Conservation (phyloP, 2,113 vertebrate species). For the Urocitellus parryii region DNA sequence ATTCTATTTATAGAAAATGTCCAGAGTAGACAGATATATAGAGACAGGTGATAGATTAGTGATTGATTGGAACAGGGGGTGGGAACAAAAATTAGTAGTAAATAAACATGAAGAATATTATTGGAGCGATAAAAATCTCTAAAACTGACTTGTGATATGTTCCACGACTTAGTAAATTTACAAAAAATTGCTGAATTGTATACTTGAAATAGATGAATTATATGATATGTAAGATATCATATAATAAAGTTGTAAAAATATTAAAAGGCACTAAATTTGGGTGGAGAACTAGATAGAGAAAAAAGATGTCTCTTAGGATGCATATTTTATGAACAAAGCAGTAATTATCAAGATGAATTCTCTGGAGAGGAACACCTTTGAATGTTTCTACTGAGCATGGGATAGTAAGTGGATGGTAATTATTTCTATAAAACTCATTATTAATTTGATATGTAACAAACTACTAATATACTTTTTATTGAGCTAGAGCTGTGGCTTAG, state of each 20-base stretch:
- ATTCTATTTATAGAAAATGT: constrained; percentile 38
- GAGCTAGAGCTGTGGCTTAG: too few relatives aligned
- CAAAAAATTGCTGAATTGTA: background rate
- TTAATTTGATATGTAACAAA: constrained; percentile 43
- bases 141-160: constrained; percentile 36
- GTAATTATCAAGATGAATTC: constrained; percentile 29
- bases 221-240: background rate
- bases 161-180: background rate
- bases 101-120: background rate
- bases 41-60: background rate
- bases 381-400: constrained; percentile 17
- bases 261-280: constrained; percentile 46
- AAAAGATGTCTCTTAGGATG: constrained; percentile 13
- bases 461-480: constrained; percentile 37
- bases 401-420: constrained; percentile 21
- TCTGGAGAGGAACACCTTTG: background rate
- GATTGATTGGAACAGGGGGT: background rate
- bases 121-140: background rate
- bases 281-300: constrained; percentile 15
- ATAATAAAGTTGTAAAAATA: constrained; percentile 38
- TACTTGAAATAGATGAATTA: constrained; percentile 46
- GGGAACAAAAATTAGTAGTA: background rate
- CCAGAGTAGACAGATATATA: background rate
- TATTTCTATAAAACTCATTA: background rate
- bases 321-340: constrained; percentile 34